Evolutionary conservation across 2,888 invertebrate genomes (phyloP).

Genomic region (Drosophila mimica): DNA sequence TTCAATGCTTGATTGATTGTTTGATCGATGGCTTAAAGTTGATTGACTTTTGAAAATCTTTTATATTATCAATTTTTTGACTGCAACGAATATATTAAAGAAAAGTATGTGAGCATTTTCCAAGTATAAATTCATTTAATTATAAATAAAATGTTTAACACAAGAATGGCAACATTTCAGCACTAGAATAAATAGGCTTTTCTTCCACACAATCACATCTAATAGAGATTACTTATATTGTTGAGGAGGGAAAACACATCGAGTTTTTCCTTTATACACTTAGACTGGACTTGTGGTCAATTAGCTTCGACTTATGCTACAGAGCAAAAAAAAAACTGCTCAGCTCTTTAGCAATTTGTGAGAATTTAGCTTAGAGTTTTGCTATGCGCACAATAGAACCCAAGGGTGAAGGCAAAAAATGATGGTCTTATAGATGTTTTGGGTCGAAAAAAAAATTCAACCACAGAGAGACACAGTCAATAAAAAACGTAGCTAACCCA

Average conservation of each 20-base stretch:
- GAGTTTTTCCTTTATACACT: neutral
- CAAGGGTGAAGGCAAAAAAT: neutral
- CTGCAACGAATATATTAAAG: neutral
- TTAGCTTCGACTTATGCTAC: conserved; percentile 35
- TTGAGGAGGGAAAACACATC: neutral
- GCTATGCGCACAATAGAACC: conserved; percentile 14
- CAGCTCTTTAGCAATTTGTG: conserved; percentile 20
- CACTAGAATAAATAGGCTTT: neutral
- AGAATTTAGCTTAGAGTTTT: conserved; percentile 34
- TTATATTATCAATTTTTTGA: neutral
- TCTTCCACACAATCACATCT: neutral
- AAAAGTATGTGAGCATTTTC: neutral
- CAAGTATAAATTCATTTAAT: neutral
- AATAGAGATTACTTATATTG: conserved; percentile 6
- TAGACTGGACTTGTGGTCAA: conserved; percentile 42
- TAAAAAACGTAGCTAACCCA: conserved; percentile 66
- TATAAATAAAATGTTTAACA: neutral
- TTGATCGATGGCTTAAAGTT: neutral
- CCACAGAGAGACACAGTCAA: conserved; percentile 38
- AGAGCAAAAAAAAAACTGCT: neutral
- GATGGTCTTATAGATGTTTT: conserved; percentile 12
- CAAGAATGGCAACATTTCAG: neutral
- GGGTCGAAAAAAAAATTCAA: conserved; percentile 25
- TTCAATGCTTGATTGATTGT: neutral
- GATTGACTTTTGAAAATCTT: neutral